These are phyloP conservation scores for Argopecten irradians DNA, from an alignment of 1,140 invertebrate species.

Conservation along the genomic window DNA sequence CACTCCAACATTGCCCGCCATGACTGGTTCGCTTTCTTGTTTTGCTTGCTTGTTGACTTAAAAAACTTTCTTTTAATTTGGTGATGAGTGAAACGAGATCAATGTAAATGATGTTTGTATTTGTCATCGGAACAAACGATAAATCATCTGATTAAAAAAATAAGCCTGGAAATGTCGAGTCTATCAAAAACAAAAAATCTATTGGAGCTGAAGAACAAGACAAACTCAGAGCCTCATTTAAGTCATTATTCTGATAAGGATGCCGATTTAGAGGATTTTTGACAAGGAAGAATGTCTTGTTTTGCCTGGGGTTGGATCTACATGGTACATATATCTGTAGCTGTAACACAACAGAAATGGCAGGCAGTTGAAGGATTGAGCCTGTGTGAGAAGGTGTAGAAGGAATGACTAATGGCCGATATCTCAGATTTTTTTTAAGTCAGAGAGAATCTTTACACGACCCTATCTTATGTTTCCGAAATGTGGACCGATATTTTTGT, in stretches of 20 bases:
- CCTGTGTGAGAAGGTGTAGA: background rate
- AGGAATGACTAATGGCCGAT: background rate
- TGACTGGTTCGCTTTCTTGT: background rate
- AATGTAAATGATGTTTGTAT: background rate
- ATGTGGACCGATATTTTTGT: background rate
- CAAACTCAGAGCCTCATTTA: background rate
- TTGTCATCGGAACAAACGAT: background rate
- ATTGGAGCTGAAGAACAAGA: background rate
- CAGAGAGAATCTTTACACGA: background rate
- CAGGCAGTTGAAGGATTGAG: background rate
- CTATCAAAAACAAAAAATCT: background rate
- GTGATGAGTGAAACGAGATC: background rate
- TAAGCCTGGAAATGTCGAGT: background rate
- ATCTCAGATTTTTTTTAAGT: background rate
- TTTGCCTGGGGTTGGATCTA: background rate
- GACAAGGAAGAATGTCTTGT: background rate
- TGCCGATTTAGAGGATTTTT: background rate
- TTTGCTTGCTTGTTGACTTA: too few species aligned
- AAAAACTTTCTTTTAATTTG: background rate
- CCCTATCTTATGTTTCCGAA: background rate
- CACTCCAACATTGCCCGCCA: background rate
- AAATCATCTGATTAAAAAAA: background rate
- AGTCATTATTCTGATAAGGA: background rate
- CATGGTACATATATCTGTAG: background rate
- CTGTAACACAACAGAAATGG: background rate